phyloP scores from a whole-genome alignment of 2,888 invertebrate species.

The Mylabris sibirica region DNA sequence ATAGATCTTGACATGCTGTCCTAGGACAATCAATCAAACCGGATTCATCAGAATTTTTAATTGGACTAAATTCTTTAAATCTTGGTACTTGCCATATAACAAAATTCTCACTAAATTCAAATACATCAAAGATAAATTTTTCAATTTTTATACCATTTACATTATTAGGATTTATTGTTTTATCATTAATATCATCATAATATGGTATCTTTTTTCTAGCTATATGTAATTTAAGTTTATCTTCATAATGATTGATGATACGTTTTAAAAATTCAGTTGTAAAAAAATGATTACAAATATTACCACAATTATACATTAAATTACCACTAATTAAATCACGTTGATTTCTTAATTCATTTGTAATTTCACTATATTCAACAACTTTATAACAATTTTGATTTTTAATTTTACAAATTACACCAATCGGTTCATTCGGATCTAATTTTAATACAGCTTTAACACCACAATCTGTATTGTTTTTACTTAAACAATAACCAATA shows the following conservation, averaged over 20 bases:
- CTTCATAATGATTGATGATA: slow-evolving; percentile 75
- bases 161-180: slow-evolving; percentile 75
- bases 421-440: slow-evolving; percentile 89
- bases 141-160: slow-evolving; percentile 98
- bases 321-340: slow-evolving; percentile 74
- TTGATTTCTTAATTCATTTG: slow-evolving; percentile 81
- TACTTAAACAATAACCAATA: slow-evolving; percentile 89
- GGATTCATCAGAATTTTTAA: slow-evolving; percentile 90
- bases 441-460: slow-evolving; percentile 95
- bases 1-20: slow-evolving; percentile 81
- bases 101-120: slow-evolving; percentile 88
- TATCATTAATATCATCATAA: slow-evolving; percentile 75
- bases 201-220: slow-evolving; percentile 95
- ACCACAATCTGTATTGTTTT: slow-evolving; percentile 91
- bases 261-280: slow-evolving; percentile 82
- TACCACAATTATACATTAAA: slow-evolving; percentile 90
- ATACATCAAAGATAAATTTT: slow-evolving; percentile 99
- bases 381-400: slow-evolving; percentile 77
- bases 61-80: slow-evolving; percentile 93
- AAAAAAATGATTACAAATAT: slow-evolving; percentile 98
- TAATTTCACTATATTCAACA: slow-evolving; percentile 96
- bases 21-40: slow-evolving; percentile 86
- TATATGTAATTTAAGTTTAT: slow-evolving; percentile 84
- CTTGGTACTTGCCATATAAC: slow-evolving; percentile 93
- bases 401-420: slow-evolving; percentile 92